Evolutionary conservation across 2,888 invertebrate genomes (phyloP), one percentile per base, ranked within the genome.

Genomic region (Kuschelorhynchus macadamiae): DNA sequence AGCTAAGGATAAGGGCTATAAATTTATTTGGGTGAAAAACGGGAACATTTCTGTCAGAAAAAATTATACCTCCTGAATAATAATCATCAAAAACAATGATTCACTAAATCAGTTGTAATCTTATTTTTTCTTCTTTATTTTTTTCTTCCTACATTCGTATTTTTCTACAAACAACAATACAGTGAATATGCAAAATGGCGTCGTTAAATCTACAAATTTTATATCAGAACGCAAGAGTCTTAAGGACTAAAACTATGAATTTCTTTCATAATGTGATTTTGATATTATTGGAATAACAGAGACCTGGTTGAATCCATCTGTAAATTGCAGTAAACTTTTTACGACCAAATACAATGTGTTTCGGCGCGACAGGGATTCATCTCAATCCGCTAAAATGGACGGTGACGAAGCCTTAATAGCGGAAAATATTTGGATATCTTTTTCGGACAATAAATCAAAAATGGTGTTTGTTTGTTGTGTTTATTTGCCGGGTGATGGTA

Each of bases 11-110:
- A 39, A n/a, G n/a, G 4, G n/a, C n/a, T 39, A n/a, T n/a, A 39
- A 39, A n/a, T 39, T 39, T 39, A n/a, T 39, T 4, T 39, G 39
- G 39, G 39, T 39, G 39, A 39, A 39, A 39, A 39, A 39, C n/a
- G 39, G 39, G 4, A 39, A 39, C 9, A n/a, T 39, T 39, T 39
- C n/a, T 39, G 9, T 39, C 4, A 39, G 39, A n/a, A 39, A 12
- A 9, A 39, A 39, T 39, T 5, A 39, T 5, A 39, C 39, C 3
- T 9, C 39, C 4, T 4, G 39, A 9, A 39, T 39, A 39, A 39
- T 39, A 30, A 4, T 7, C 9, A 30, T 30, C 9, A 30, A 30
- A 30, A 9, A 30, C 30, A 4, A 30, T 30, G 30, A 9, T n/a
- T 4, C 39, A 3, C 3, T 39, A n/a, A n/a, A 39, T n/a, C 8